Base-by-base conservation (phyloP, 1,140 invertebrate species). In the Micrasema minimum region DNA sequence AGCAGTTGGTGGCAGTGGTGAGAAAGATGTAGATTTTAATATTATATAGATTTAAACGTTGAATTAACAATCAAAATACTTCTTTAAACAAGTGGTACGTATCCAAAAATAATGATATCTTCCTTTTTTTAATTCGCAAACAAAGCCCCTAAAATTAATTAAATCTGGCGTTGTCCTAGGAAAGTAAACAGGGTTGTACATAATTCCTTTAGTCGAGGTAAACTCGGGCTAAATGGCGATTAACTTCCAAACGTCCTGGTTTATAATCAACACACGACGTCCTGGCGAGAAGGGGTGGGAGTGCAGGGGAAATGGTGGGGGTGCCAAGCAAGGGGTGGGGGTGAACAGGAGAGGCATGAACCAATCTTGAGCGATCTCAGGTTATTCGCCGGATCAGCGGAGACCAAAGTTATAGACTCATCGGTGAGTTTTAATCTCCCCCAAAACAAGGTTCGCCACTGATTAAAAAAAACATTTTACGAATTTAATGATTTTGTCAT, bases 291-390 rank as follows among this genome's bases (percentile, higher is more conserved):
- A 12, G 12, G 11, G 26, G 23, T 14, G 11, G 12, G n/a, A 31
- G 12, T 14, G 22, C 10, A 35, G 12, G 35, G 14, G 18, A 48
- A 14, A 3, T 22, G 7, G 10, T 18, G 46, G n/a, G 46, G 16
- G 10, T 0, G 2, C 41, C 0, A 14, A 2, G 50, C 1, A 0
- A 2, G 12, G 1, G 45, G 45, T 3, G 16, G 18, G 22, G 12
- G 22, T 1, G 9, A 12, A 5, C 2, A 16, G 20, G 12, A 14
- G 3, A 14, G 2, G 53, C 26, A 59, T 59, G 9, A 59, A 22
- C 55, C 55, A 59, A 59, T 59, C 55, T 59, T 59, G 55, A 59
- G 55, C 55, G 31, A 59, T 59, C 55, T 59, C 55, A 59, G 55
- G 55, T 59, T 59, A 59, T 59, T 22, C 18, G 55, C 55, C 55